Evolutionary conservation across 2,797 vertebrate species (phyloP), one percentile per base, ranked within the genome.

Genomic region (Serranus cabrilla): DNA sequence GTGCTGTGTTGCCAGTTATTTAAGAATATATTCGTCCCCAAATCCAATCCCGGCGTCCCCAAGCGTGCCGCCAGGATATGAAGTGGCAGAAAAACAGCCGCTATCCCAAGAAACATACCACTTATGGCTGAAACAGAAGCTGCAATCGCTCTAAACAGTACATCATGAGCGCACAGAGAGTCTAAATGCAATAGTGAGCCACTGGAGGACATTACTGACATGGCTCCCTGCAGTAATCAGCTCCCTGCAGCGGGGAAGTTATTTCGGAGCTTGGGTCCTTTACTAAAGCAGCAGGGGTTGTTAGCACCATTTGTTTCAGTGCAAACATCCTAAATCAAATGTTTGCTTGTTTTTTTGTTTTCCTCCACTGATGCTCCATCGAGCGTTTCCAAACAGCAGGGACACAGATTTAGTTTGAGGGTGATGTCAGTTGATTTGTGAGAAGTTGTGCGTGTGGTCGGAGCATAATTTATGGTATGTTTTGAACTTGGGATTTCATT

Each of bases 321-420:
- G 62, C 79, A 90, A 89, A 91, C 83, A 87, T 72, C 67, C 66
- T 71, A 83, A 90, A 88, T 90, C 84, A 88, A 87, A 80, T 77
- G 73, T 89, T 86, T 89, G 85, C 79, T 83, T 76, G 52, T 54
- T 34, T 56, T 59, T 57, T 58, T 56, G 13, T 68, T 76, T 64
- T 58, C 31, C 69, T 34, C 57, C 68, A 60, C 67, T 42, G 76
- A 76, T 31, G 82, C 68, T 74, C 66, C 64, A 40, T 57, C 43
- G 51, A 81, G 75, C 61, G 1, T 78, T 79, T 81, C 85, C 64
- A 85, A 89, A 84, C 84, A 85, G 73, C 85, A 74, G 82, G 87
- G 69, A 72, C 80, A 74, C 74, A 73, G 57, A 87, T 82, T 87
- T 66, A 68, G 51, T 75, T 52, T 4, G 49, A 62, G 47, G 63